Conservation (phyloP, 2,888 invertebrate species). For the Chouioia cunea region DNA sequence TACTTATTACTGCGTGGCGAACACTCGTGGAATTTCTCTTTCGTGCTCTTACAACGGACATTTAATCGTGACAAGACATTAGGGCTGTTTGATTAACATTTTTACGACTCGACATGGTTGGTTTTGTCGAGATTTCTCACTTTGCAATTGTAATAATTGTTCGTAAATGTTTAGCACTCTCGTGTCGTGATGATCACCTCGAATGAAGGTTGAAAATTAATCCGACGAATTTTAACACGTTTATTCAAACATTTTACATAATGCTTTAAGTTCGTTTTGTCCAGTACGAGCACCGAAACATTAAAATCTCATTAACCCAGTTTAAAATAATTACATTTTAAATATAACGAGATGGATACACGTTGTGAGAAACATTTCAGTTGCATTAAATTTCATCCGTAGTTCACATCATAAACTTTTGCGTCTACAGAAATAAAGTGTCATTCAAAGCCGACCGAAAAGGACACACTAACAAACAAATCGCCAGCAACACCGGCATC, state of each 20-base stretch:
- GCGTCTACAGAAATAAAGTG: no score
- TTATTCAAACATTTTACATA: slow-evolving; percentile 19
- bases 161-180: no score
- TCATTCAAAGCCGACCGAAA: no score
- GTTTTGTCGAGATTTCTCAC: no score
- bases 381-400: no score
- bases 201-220: not conserved
- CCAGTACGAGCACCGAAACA: slow-evolving; percentile 3
- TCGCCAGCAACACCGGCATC: no score
- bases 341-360: slow-evolving; percentile 1
- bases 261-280: not conserved
- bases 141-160: no score
- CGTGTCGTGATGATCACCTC: no score
- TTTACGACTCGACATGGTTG: no score
- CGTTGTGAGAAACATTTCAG: no score
- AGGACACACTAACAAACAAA: no score
- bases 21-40: not conserved
- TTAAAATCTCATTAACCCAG: slow-evolving; percentile 20
- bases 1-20: slow-evolving; percentile 21
- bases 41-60: not conserved
- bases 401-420: no score
- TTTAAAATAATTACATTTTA: slow-evolving; percentile 23
- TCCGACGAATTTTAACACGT: not conserved
- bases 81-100: not conserved
- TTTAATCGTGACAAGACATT: not conserved